Evolutionary conservation across 2,113 vertebrate genomes (phyloP), one percentile per base, ranked within the genome.

Genomic region (Ariopsis seemanni): DNA sequence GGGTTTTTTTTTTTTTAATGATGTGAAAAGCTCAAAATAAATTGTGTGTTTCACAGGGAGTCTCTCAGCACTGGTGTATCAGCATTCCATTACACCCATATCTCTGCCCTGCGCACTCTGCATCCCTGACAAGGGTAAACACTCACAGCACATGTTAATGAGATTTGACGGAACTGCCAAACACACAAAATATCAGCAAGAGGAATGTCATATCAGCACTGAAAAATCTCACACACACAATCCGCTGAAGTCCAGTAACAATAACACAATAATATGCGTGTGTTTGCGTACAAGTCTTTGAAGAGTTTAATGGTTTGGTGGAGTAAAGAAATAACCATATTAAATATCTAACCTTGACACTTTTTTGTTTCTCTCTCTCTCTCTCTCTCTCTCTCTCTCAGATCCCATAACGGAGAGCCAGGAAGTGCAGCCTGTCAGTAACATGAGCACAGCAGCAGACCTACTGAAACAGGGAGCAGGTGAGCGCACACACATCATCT

Each of bases 381-480:
- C 65, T 53, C 75, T 27, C 25, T 27, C 22, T n/a, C 25, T 78
- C 17, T 42, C 27, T 14, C 34, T 9, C 53, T 85, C 91, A 98
- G 97, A 98, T 91, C 96, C 96, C 48, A 87, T 95, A 17, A 96
- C 96, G 86, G 96, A 96, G 57, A 89, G 92, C 55, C 91, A 91
- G 30, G 96, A 96, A 88, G 90, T 92, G 77, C 94, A 95, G 14
- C 93, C 93, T 0, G 94, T 95, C 71, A 95, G 92, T 81, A 97
- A 97, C 93, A 94, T 97, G 95, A 98, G 97, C 92, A 98, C 97
- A 0, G 97, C 97, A 0, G 96, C 97, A 27, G 97, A 98, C 85
- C 93, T 98, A 90, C 95, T 98, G 27, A 97, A 96, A 83, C 97
- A 97, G 92, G 97, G 97, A 27, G 97, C 97, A 42, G 97, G 97